phyloP scores from a whole-genome alignment of 2,113 vertebrate species.

The Silurus asotus region DNA sequence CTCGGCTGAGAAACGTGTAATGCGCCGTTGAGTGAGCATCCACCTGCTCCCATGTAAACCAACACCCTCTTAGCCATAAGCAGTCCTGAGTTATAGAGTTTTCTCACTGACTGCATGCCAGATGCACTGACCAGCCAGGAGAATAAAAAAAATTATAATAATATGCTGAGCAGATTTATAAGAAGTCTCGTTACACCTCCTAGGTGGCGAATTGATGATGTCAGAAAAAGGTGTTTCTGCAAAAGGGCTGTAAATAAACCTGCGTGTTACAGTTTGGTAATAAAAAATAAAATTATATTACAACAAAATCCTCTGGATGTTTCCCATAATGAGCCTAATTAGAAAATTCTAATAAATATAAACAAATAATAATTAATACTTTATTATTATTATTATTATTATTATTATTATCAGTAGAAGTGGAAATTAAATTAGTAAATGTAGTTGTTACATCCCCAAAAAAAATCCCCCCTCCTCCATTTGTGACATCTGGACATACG shows the following conservation, averaged over 20 bases:
- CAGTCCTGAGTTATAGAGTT: conserved; percentile 23
- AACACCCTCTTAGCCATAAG: conserved; percentile 44
- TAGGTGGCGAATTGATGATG: conserved; percentile 25
- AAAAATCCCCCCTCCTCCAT: background rate
- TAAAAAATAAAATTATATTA: no score
- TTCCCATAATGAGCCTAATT: conserved; percentile 9
- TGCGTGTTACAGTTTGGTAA: no score
- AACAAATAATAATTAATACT: background rate
- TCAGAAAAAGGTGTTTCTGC: conserved; percentile 22
- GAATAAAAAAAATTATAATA: background rate
- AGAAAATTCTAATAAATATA: background rate
- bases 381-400: no score
- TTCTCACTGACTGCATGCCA: conserved; percentile 28
- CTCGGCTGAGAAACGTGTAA: background rate
- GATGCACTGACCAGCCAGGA: conserved; percentile 25
- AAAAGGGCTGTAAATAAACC: no score
- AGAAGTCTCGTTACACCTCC: conserved; percentile 33
- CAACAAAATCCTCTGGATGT: background rate
- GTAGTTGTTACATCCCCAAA: no score
- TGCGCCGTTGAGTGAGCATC: conserved; percentile 14
- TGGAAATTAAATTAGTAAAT: no score
- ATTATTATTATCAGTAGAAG: no score
- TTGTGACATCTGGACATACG: conserved; percentile 58
- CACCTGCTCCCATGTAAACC: conserved; percentile 50
- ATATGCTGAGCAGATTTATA: conserved; percentile 32